Base-by-base conservation (phyloP, 2,888 invertebrate species). In the Hirudinaria manillensis region DNA sequence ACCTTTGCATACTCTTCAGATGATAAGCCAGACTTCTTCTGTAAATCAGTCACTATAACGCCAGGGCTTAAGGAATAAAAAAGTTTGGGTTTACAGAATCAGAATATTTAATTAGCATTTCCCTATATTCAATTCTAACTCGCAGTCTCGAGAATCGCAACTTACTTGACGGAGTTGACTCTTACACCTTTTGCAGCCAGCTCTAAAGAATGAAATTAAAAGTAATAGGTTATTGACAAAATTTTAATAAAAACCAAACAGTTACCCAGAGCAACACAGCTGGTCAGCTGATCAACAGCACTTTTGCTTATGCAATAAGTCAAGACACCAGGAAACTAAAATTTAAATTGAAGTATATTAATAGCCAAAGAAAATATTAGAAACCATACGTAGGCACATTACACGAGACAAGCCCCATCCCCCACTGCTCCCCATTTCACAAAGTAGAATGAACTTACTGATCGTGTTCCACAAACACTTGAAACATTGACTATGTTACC, bases 231-330 rank as follows among this genome's bases (percentile, higher is more conserved):
- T 45, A 45, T 45, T 45, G 16, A 45, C 1, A 1, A 45, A 45
- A 45, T 45, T 45, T 45, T 10, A 70, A 2, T 27, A 66, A 34
- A 76, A 66, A 38, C 4, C 16, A 7, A 45, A 45, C 3, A 45
- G 7, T 32, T 70, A 80, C 80, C 80, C 27, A 99, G 86, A 4
- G 98, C 96, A 2, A 91, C 89, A 85, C 95, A 95, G 81, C 92
- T 89, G 0, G 98, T 98, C 79, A 99, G 90, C 84, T 97, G 97
- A 86, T 99, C 98, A 0, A 98, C 88, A 19, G 95, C 92, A 56
- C 94, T 89, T 86, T 99, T 98, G 0, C 94, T 94, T 84, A 98
- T 90, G 80, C 84, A 85, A 85, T 99, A 99, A 0, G 94, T 92
- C 67, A 96, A 85, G 0, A 95, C 91, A 10, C 92, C 92, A 1